Evolutionary conservation across 2,113 vertebrate genomes (phyloP).

Genomic region (Peucedramus taeniatus): DNA sequence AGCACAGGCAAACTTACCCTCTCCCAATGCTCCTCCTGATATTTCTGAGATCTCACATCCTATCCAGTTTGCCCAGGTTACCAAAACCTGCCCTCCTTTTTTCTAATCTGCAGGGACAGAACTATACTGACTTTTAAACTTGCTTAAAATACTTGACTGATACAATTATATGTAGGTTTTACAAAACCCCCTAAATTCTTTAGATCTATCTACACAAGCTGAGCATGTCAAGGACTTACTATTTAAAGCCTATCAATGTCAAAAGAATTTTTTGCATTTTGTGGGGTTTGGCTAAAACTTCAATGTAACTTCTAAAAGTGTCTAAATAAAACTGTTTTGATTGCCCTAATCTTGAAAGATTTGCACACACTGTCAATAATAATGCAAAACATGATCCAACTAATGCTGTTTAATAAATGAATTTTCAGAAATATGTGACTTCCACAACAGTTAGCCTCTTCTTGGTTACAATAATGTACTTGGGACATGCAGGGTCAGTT

Average conservation of each 20-base stretch:
- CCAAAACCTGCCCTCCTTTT: background rate
- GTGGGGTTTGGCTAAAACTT: background rate
- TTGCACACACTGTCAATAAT: background rate
- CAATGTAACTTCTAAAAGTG: background rate
- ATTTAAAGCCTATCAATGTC: background rate
- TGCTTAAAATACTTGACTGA: background rate
- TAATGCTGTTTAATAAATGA: background rate
- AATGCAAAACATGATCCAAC: background rate
- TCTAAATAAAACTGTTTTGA: background rate
- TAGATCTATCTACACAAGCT: background rate
- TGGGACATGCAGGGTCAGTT: background rate
- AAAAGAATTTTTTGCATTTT: background rate
- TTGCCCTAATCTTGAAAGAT: background rate
- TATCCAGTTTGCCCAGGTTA: background rate
- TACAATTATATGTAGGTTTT: background rate
- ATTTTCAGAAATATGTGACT: background rate
- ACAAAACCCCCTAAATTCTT: background rate
- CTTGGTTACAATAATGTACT: background rate
- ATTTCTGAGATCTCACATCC: background rate
- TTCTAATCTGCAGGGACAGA: background rate
- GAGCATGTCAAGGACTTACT: background rate
- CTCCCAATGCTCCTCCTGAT: background rate
- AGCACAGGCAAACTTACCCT: background rate
- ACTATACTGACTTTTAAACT: background rate
- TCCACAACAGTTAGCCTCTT: background rate